A percentile compares a stretch with the other conserved stretches of the same genome.
Conservation (phyloP, 2,797 vertebrate genomes). For the Rhabdophis nuchalis region DNA sequence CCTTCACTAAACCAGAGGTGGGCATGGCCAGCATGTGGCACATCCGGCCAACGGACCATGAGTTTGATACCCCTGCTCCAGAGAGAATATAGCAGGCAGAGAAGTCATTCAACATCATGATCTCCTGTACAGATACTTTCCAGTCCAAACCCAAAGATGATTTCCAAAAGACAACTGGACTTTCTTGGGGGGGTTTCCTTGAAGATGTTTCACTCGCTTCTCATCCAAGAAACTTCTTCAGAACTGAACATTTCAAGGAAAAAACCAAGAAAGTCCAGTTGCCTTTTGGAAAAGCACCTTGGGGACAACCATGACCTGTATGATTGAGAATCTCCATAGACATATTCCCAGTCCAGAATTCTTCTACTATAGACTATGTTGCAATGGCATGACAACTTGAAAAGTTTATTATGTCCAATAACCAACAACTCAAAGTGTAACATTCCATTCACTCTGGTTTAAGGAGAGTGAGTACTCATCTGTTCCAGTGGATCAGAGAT, state of each 20-base stretch:
- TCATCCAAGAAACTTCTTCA: neutral
- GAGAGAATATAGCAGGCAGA: neutral
- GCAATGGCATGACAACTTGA: neutral
- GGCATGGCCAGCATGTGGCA: neutral
- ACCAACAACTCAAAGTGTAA: neutral
- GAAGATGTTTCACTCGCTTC: neutral
- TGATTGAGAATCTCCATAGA: neutral
- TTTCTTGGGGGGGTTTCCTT: neutral
- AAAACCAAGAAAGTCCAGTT: neutral
- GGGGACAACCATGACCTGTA: neutral
- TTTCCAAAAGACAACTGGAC: neutral
- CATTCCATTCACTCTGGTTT: neutral
- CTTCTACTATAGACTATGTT: neutral
- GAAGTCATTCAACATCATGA: neutral
- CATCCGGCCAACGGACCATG: fast-evolving
- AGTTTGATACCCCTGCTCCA: neutral
- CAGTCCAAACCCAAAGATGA: neutral
- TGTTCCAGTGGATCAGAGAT: neutral
- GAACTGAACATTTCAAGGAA: neutral
- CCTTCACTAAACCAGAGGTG: neutral
- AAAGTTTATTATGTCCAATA: neutral
- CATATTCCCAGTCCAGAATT: neutral
- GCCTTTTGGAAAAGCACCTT: neutral
- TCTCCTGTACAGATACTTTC: neutral
- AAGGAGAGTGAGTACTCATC: neutral